Base-by-base conservation (phyloP, 1,140 invertebrate genomes). In the Hylaeus volcanicus region DNA sequence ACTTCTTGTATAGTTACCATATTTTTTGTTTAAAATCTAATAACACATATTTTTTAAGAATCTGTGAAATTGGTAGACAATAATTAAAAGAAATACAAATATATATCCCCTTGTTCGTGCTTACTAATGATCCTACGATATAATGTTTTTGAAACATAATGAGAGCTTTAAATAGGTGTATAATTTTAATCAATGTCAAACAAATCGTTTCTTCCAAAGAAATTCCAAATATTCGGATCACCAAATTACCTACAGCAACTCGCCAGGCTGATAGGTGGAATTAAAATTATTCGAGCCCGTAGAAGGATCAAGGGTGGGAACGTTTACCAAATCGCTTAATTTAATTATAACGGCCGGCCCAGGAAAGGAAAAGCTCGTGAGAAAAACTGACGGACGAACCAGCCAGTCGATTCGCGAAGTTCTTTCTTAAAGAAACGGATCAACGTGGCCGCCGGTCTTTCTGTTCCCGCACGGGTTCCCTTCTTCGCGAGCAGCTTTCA, bases 371-470 rank as follows among this genome's bases (percentile, higher is more conserved):
- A 55, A 64, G 65, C 60, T 58, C 51, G 6, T 11, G 66, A 56
- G 65, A 71, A 53, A 26, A 12, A 55, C 12, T 48, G 61, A 58
- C 64, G 75, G 68, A 74, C 74, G 69, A 89, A 81, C 78, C 63
- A 81, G 58, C 5, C 73, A 81, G 83, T 89, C 83, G 79, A 81
- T 79, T 77, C 81, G 78, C 78, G 83, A 86, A 84, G 83, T 84
- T 80, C 66, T 76, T 84, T 70, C 69, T 56, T 79, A 79, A 82
- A 83, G 85, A 82, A 74, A 58, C 79, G 83, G 72, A 82, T 86
- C 83, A 82, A 66, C 69, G 5, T n/a, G n/a, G 63, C 45, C n/a
- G n/a, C 6, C 9, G 11, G 26, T 51, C 55, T 64, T 60, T 61
- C 39, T 6, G 39, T 66, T 58, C 70, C 26, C n/a, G 45, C 1